Conservation (phyloP, 2,113 vertebrate species). For the Isurus oxyrinchus region DNA sequence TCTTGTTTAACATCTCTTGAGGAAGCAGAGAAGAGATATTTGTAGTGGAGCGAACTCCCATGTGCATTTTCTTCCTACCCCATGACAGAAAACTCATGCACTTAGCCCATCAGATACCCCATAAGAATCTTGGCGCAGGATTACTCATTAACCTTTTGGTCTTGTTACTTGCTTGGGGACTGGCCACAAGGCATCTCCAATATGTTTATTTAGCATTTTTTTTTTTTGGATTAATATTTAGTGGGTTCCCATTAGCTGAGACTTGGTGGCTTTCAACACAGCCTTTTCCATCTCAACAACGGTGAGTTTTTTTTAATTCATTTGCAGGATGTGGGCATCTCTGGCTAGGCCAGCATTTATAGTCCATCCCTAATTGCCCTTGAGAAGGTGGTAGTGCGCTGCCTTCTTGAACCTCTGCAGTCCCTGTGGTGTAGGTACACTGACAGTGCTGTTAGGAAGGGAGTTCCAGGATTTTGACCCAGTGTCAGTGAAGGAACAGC, state of each 20-base stretch:
- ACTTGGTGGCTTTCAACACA: background rate
- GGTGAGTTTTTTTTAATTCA: too few species aligned
- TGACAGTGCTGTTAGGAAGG: too few species aligned
- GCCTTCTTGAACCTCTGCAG: too few species aligned
- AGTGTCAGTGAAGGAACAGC: too few species aligned
- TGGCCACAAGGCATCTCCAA: background rate
- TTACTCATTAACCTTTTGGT: background rate
- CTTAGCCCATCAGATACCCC: background rate
- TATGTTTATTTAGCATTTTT: background rate
- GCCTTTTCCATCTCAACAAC: too few species aligned
- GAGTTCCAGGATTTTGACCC: too few species aligned
- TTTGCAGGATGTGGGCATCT: too few species aligned
- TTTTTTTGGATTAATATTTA: background rate
- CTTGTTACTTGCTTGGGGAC: background rate
- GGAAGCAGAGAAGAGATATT: background rate
- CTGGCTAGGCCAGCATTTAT: too few species aligned
- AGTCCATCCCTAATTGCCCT: too few species aligned
- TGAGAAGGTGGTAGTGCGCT: too few species aligned
- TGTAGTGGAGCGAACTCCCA: background rate
- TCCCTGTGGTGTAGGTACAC: too few species aligned
- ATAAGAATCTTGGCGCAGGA: background rate
- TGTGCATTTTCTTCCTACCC: background rate
- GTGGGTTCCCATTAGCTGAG: background rate
- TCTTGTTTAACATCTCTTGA: background rate
- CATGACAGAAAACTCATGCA: background rate